Evolutionary conservation across 2,888 invertebrate genomes (phyloP).

Genomic region (Trilocha varians): DNA sequence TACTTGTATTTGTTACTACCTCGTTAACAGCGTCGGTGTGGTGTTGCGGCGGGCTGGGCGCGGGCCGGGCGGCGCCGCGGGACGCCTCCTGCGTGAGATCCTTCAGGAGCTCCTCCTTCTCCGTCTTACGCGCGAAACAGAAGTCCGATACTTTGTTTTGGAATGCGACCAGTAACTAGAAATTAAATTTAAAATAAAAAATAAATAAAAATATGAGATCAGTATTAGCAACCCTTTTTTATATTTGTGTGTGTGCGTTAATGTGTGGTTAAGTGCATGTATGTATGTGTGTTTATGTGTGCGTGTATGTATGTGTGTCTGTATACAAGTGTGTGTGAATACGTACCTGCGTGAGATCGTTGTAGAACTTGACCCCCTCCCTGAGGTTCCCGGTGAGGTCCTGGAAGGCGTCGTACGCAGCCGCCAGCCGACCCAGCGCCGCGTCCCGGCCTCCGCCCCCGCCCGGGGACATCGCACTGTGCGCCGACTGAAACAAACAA

Average conservation of each 20-base stretch:
- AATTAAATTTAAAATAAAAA: too few species aligned
- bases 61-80: conserved; percentile 71
- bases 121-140: conserved; percentile 98
- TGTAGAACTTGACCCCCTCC: conserved; percentile 97
- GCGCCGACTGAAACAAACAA: too few species aligned
- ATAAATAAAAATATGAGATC: too few species aligned
- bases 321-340: not conserved
- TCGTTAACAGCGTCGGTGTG: conserved; percentile 20
- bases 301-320: conserved; percentile 5
- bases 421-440: conserved; percentile 87
- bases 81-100: conserved; percentile 91
- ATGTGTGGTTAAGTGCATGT: too few species aligned
- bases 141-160: conserved; percentile 99
- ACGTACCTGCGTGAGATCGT: conserved; percentile 86
- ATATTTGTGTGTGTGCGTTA: too few species aligned
- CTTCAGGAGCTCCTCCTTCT: conserved; percentile 97
- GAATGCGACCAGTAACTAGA: conserved; percentile 92
- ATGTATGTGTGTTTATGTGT: conserved; percentile 4
- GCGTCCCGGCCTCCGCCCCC: conserved; percentile 80
- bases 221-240: too few species aligned
- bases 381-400: conserved; percentile 92
- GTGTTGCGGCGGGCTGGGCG: conserved; percentile 35
- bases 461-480: conserved; percentile 57
- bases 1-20: conserved; percentile 12
- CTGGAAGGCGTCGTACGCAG: conserved; percentile 93